Conservation (phyloP, 37 sponge, comb jelly and placozoan species). For the Halisarca cf. caerulea region DNA sequence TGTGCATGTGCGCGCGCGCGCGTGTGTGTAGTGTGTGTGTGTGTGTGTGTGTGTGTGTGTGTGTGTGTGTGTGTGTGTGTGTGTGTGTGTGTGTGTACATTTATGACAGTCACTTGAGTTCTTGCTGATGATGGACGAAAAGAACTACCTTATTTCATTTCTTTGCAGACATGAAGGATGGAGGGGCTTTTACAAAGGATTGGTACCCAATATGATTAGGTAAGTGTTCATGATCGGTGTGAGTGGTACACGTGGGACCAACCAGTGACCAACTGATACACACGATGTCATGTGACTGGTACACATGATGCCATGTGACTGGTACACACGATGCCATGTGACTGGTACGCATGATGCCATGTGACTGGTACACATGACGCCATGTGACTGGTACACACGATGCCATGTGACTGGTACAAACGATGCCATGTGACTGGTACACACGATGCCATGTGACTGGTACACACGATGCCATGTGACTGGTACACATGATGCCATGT, state of each 20-base stretch:
- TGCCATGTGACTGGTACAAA: background rate
- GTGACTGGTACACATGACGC: background rate
- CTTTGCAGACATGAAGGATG: constrained; percentile 68
- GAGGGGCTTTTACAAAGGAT: constrained; percentile 92
- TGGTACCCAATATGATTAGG: constrained; percentile 82
- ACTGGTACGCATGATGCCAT: background rate
- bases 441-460: background rate
- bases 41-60: too few relatives aligned
- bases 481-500: background rate
- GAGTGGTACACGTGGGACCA: too few relatives aligned
- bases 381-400: background rate
- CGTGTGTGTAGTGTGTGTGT: too few relatives aligned
- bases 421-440: background rate
- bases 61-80: too few relatives aligned
- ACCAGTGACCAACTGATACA: background rate
- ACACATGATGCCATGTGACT: background rate
- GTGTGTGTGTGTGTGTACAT: too few relatives aligned
- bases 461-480: background rate
- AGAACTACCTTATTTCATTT: too few relatives aligned
- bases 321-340: background rate
- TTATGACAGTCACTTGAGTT: too few relatives aligned
- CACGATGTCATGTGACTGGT: background rate
- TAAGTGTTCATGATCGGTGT: constrained; percentile 7
- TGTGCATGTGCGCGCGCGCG: background rate
- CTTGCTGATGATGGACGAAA: too few relatives aligned